Percentiles rank a stretch among this genome's conserved stretches.
phyloP scores from a whole-genome alignment of 2,888 invertebrate species.

The Sicus ferrugineus region DNA sequence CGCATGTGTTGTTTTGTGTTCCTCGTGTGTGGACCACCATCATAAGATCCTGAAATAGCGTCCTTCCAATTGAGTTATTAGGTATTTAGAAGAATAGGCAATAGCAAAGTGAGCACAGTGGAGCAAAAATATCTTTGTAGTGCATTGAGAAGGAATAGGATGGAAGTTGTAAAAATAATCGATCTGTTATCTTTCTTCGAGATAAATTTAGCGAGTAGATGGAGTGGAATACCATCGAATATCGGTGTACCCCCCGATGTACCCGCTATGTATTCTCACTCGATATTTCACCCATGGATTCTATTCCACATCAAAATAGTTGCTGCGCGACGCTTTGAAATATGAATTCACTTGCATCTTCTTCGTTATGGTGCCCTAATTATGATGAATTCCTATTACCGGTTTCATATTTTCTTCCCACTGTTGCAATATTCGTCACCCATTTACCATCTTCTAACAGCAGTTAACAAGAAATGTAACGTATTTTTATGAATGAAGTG shows the following conservation, averaged over 20 bases:
- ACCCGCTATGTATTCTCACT: too few species aligned
- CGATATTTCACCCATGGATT: too few species aligned
- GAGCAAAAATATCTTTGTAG: background rate
- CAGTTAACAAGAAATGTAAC: background rate
- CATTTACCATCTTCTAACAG: background rate
- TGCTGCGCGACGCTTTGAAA: too few species aligned
- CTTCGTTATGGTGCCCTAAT: too few species aligned
- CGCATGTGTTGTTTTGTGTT: background rate
- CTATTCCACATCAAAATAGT: too few species aligned
- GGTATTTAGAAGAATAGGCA: background rate
- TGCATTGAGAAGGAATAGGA: background rate
- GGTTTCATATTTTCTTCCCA: background rate
- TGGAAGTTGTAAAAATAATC: too few species aligned
- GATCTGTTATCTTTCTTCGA: too few species aligned
- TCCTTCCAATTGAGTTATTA: conserved; percentile 13
- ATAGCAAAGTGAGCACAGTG: background rate
- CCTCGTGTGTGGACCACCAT: background rate
- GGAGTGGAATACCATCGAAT: too few species aligned
- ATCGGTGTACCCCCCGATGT: too few species aligned
- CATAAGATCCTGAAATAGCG: background rate
- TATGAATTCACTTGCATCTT: too few species aligned
- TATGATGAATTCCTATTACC: too few species aligned
- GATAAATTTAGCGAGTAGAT: too few species aligned
- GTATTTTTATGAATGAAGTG: conserved; percentile 11
- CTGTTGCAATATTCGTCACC: background rate